Evolutionary conservation across 2,888 invertebrate species (phyloP), one percentile per base, ranked within the genome.

Genomic region (Amphipoea oculea): DNA sequence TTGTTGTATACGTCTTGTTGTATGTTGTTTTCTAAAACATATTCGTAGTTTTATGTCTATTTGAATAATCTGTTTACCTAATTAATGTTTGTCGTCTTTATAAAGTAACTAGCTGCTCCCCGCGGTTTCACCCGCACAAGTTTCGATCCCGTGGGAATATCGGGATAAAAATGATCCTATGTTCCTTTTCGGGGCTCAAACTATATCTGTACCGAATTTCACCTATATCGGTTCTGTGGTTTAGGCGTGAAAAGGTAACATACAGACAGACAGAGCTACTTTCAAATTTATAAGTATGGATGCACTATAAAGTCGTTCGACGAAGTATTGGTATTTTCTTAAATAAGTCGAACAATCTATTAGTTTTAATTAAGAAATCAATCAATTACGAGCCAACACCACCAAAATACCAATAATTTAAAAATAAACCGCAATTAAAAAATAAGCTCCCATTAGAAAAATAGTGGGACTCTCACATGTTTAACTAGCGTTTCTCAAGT

Each of bases 401-500:
- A 48, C 20, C 0, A 45, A 69, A 82, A 68, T 54, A 79, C 69
- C 68, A 45, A 81, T 82, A 79, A 73, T 11, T 40, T 48, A 83
- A 81, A 88, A 87, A 88, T 78, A 88, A 79, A 82, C 82, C 78
- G 77, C 90, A 90, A 91, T 92, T 93, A 94, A 94, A 95, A 94
- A 94, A 93, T 92, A 93, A 94, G 92, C 92, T 90, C 85, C 89
- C 90, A 92, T 92, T 89, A 93, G 89, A 92, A 91, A 94, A 94
- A 92, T 93, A 95, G 93, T 94, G 92, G 93, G 84, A 90, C 92
- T 88, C 95, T 95, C 91, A 84, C 88, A 89, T 90, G 93, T 92
- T 93, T 94, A 96, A 94, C 95, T 93, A 94, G 94, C 94, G 94
- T 93, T 94, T 94, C 95, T 96, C 94, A 95, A 95, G 95, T 93